Evolutionary conservation across 2,797 vertebrate genomes (phyloP).

Genomic region (Hippocampus kuda): DNA sequence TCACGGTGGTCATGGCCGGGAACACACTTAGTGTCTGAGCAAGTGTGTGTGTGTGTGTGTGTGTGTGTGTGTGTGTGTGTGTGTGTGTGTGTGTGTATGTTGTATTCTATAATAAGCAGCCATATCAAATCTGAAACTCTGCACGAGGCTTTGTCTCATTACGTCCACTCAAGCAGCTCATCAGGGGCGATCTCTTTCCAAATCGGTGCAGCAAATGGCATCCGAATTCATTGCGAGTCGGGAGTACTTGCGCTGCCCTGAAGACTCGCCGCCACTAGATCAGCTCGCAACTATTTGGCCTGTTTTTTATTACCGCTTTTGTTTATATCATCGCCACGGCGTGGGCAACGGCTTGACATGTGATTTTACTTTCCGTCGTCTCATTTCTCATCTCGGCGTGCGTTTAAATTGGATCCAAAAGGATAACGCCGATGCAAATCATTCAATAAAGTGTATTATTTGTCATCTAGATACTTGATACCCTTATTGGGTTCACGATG

Average conservation of each 20-base stretch:
- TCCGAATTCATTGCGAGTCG: constrained; percentile 26
- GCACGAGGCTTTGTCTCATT: constrained; percentile 59
- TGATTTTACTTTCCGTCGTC: background rate
- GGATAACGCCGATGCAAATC: background rate
- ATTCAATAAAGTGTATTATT: background rate
- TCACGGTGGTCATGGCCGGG: constrained; percentile 50
- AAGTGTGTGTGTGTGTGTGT: constrained; percentile 27
- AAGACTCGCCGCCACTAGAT: constrained; percentile 34
- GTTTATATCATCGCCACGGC: background rate
- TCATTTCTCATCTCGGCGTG: background rate
- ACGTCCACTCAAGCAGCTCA: constrained; percentile 41
- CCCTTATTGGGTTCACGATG: too few species aligned
- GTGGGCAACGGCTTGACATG: background rate
- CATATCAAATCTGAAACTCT: constrained; percentile 50
- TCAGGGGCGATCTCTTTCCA: constrained; percentile 26
- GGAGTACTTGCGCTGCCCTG: constrained; percentile 37
- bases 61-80: constrained; percentile 28
- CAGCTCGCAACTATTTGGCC: constrained; percentile 1
- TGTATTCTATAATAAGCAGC: constrained; percentile 16
- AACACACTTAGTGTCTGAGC: constrained; percentile 51
- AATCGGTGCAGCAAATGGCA: constrained; percentile 50
- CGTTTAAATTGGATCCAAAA: background rate
- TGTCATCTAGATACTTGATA: background rate
- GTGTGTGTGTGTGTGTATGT: constrained; percentile 28
- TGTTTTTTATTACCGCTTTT: background rate